Base-by-base conservation (phyloP, 2,888 invertebrate species). In the Pammene aurita region DNA sequence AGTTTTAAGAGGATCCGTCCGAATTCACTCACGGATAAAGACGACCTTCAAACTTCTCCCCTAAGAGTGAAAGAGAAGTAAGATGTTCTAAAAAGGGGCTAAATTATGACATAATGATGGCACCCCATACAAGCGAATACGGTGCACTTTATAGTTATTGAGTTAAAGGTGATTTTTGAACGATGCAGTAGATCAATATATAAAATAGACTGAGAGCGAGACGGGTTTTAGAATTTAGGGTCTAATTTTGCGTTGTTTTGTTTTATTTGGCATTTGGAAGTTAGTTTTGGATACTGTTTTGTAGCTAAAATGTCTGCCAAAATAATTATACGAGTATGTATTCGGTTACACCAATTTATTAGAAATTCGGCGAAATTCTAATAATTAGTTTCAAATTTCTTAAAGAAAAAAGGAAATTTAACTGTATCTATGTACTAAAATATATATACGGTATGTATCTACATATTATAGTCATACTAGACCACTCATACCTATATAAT, bases 41-140 rank as follows among this genome's bases (percentile, higher is more conserved):
- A 75, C 78, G 70, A 67, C 73, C 74, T 75, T 72, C 78, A 79
- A 77, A 77, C 74, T 78, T 26, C 42, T 42, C 80, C 76, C 75
- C 72, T 67, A 74, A 73, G 79, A 83, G 72, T 44, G 79, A 77
- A 79, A 78, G 80, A 77, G 80, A 79, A 42, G 52, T 50, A n/a
- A 35, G 44, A 69, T 61, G 70, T 80, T 74, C 74, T 75, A 82
- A 82, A 80, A 80, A 84, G 85, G 87, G 88, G 83, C 82, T 83
- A 81, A 84, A 83, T 85, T 82, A 86, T 90, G 88, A 89, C 87
- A 89, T 87, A 87, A 87, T 84, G 79, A 82, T 81, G 82, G 78
- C 81, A 84, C 84, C 86, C 87, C 80, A 61, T 44, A 55, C 41
- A 42, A 62, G 56, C 14, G 38, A 34, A 41, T 38, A 38, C 44